Percentiles rank a stretch among this genome's conserved stretches.
Evolutionary conservation across 2,797 vertebrate genomes (phyloP).

Genomic region (Protonibea diacanthus): DNA sequence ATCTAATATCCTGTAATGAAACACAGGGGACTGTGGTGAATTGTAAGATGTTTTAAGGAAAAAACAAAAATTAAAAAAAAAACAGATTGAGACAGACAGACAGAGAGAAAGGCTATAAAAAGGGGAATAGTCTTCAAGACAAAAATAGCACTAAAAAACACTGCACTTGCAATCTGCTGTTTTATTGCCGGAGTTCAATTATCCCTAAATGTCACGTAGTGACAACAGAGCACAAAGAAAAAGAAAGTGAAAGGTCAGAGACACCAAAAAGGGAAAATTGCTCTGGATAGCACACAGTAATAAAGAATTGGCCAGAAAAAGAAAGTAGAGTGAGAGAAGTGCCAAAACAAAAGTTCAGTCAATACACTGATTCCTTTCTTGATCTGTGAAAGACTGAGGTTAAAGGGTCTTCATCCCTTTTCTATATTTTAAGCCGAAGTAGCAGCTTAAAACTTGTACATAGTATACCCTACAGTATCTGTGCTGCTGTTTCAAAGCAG

Average conservation of each 20-base stretch:
- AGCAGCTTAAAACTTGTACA: no score
- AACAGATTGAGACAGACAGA: no score
- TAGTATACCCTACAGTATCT: no score
- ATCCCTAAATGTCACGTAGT: background rate
- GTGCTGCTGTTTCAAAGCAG: no score
- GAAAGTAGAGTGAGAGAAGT: background rate
- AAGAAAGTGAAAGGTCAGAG: slow-evolving; percentile 2
- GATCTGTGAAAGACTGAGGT: no score
- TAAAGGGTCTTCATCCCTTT: no score
- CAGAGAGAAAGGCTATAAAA: no score
- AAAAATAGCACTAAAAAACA: background rate
- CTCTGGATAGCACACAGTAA: background rate
- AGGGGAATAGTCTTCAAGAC: background rate
- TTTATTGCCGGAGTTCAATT: background rate
- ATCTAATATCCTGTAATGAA: background rate
- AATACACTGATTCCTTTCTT: no score
- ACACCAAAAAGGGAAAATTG: background rate
- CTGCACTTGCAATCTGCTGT: background rate
- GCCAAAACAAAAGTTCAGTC: background rate
- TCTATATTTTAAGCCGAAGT: no score
- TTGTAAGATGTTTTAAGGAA: background rate
- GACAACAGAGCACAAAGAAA: background rate
- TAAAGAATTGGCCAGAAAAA: background rate
- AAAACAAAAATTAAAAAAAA: no score
- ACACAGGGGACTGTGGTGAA: background rate